Evolutionary conservation across 1,140 invertebrate species (phyloP).

Genomic region (Drosophila sp.): DNA sequence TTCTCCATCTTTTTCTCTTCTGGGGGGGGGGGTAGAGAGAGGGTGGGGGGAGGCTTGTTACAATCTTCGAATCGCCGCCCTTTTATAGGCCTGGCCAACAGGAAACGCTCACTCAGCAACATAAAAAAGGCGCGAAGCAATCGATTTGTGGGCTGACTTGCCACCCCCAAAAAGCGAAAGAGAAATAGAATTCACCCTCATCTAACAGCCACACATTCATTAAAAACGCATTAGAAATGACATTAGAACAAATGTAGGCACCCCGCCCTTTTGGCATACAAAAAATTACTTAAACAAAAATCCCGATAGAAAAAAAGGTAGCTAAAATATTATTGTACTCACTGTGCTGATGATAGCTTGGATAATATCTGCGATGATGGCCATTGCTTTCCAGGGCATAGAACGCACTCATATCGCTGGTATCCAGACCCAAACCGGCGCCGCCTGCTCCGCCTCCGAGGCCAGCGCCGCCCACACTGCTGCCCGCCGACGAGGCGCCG

Average conservation of each 20-base stretch:
- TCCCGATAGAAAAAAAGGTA: slow-evolving; percentile 29
- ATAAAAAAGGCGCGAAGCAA: slow-evolving; percentile 79
- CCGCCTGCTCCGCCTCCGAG: slow-evolving; percentile 63
- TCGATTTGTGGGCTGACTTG: slow-evolving; percentile 73
- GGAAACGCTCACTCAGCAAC: slow-evolving; percentile 62
- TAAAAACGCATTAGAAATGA: slow-evolving; percentile 82
- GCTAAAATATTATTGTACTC: slow-evolving; percentile 42
- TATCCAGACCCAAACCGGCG: slow-evolving; percentile 69
- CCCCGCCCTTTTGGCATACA: slow-evolving; percentile 8
- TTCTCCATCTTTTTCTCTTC: not conserved
- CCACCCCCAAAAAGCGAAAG: slow-evolving; percentile 22
- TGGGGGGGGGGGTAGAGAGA: not conserved
- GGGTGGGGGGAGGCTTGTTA: not conserved
- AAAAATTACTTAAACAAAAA: slow-evolving; percentile 71
- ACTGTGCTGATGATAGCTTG: slow-evolving; percentile 83
- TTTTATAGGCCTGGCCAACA: slow-evolving; percentile 48
- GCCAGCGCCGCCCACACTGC: slow-evolving; percentile 64
- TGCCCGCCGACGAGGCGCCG: slow-evolving; percentile 70
- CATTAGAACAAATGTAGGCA: slow-evolving; percentile 74
- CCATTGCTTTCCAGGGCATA: slow-evolving; percentile 81
- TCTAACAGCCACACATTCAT: slow-evolving; percentile 59
- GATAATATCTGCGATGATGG: slow-evolving; percentile 82
- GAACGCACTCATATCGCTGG: slow-evolving; percentile 82
- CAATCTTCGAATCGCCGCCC: not conserved
- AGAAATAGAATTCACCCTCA: not conserved